phyloP scores from a whole-genome alignment of 2,888 invertebrate genomes.

The Ganaspis brasiliensis region DNA sequence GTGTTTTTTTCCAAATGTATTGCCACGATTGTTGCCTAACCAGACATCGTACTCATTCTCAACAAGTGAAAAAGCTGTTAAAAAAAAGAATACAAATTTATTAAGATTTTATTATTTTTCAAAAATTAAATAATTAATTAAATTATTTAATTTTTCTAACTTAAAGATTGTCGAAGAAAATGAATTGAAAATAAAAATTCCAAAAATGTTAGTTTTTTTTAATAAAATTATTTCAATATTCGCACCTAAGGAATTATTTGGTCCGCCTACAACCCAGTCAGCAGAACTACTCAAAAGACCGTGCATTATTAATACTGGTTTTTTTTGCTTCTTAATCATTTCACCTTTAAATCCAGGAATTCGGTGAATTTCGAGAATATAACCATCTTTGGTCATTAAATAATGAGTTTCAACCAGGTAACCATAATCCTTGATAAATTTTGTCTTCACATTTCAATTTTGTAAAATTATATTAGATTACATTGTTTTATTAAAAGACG shows the following conservation, averaged over 20 bases:
- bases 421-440: slow-evolving; percentile 21
- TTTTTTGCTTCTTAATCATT: slow-evolving; percentile 9
- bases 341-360: slow-evolving; percentile 23
- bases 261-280: slow-evolving; percentile 54
- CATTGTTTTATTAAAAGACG: no score
- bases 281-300: slow-evolving; percentile 54
- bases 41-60: slow-evolving; percentile 76
- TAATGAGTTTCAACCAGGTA: slow-evolving; percentile 45
- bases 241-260: slow-evolving; percentile 51
- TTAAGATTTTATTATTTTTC: not conserved
- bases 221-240: not conserved
- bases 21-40: slow-evolving; percentile 83
- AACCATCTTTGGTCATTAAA: slow-evolving; percentile 42
- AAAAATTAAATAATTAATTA: not conserved
- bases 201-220: not conserved
- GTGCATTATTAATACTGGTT: slow-evolving; percentile 52
- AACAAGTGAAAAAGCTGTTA: slow-evolving; percentile 43
- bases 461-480: not conserved
- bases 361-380: slow-evolving; percentile 43
- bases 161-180: no score
- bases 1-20: slow-evolving; percentile 81
- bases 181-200: no score
- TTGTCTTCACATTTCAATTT: slow-evolving; percentile 16
- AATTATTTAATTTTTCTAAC: not conserved
- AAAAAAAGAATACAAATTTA: not conserved